A percentile compares a stretch with the other conserved stretches of the same genome.
phyloP scores from a whole-genome alignment of 2,888 invertebrate genomes.

The Conchocele bisecta region DNA sequence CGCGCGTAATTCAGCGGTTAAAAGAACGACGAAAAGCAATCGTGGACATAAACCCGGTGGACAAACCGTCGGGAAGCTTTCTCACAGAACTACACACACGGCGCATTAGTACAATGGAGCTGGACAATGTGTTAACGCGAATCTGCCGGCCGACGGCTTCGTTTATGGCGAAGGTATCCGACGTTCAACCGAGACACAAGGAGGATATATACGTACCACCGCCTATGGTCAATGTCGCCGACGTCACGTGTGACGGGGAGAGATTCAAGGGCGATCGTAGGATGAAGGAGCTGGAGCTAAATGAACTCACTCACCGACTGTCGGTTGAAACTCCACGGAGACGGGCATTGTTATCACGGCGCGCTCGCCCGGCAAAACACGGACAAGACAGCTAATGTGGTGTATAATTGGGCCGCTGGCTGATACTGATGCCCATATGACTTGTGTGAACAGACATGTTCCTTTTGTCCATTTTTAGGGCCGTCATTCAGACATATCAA shows the following conservation, averaged over 20 bases:
- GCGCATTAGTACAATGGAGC: conserved; percentile 38
- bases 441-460: no score
- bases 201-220: conserved; percentile 55
- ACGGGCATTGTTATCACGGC: conserved; percentile 38
- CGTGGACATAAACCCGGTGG: conserved; percentile 37
- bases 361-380: no score
- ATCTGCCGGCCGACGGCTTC: conserved; percentile 49
- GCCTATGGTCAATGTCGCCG: conserved; percentile 6
- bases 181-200: conserved; percentile 40
- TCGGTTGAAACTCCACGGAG: conserved; percentile 40
- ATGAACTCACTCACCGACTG: conserved; percentile 28
- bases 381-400: no score
- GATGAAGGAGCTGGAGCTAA: conserved; percentile 21
- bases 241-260: conserved; percentile 25
- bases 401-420: no score
- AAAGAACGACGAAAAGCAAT: conserved; percentile 50
- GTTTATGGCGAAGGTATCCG: conserved; percentile 36
- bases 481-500: no score
- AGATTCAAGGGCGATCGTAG: conserved; percentile 40
- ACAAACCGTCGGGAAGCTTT: conserved; percentile 42
- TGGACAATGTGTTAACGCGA: conserved; percentile 44
- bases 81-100: conserved; percentile 32
- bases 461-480: no score
- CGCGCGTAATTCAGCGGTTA: conserved; percentile 28
- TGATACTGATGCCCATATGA: no score